These are phyloP conservation scores for Asobara japonica DNA, from an alignment of 1,140 invertebrate species.

Conservation along the genomic window DNA sequence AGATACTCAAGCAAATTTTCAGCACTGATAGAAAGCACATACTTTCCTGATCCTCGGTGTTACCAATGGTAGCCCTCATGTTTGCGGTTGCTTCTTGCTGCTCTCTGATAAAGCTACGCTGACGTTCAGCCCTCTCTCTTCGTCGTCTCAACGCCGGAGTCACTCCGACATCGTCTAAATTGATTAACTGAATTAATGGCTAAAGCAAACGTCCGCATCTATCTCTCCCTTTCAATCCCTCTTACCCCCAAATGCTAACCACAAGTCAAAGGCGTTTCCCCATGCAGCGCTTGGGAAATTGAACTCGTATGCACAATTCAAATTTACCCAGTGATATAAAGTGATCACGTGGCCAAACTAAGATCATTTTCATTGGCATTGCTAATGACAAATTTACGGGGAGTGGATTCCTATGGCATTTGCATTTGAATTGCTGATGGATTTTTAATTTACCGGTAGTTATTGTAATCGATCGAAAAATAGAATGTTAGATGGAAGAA, in stretches of 20 bases:
- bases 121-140: slow-evolving; percentile 80
- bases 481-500: too few species aligned
- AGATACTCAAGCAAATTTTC: not conserved
- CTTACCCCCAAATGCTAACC: not conserved
- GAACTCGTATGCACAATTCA: slow-evolving; percentile 9
- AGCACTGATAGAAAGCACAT: slow-evolving; percentile 28
- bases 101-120: slow-evolving; percentile 82
- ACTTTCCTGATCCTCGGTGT: slow-evolving; percentile 66
- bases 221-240: not conserved
- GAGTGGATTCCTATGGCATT: not conserved
- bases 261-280: not conserved
- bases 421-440: not conserved
- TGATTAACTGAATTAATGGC: slow-evolving; percentile 15
- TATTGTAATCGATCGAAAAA: too few species aligned
- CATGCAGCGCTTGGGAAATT: not conserved
- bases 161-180: slow-evolving; percentile 72
- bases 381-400: not conserved
- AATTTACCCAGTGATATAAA: not conserved
- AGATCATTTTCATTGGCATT: slow-evolving; percentile 6
- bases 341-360: not conserved
- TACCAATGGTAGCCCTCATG: slow-evolving; percentile 63
- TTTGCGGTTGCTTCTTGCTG: slow-evolving; percentile 75
- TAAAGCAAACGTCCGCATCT: not conserved
- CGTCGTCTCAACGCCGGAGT: slow-evolving; percentile 79
- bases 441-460: not conserved